Evolutionary conservation across 2,888 invertebrate species (phyloP).

Genomic region (Linnaemya vulpina): DNA sequence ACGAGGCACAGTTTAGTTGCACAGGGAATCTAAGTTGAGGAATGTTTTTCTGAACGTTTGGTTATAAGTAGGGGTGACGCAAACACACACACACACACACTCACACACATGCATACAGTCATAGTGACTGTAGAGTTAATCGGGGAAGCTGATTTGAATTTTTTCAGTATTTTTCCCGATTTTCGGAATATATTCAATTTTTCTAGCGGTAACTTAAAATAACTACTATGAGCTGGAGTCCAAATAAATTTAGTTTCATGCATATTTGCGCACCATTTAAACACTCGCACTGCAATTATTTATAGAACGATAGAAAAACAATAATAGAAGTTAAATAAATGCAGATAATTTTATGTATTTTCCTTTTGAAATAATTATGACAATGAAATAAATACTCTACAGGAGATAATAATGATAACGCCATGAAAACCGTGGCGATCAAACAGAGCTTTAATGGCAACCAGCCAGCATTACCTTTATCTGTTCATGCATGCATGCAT

Average conservation of each 20-base stretch:
- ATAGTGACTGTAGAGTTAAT: too few relatives aligned
- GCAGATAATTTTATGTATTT: not conserved
- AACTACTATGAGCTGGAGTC: too few relatives aligned
- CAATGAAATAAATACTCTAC: conserved; percentile 9
- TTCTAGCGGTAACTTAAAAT: too few relatives aligned
- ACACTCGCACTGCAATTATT: not conserved
- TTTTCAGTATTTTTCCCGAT: too few relatives aligned
- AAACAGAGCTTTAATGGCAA: conserved; percentile 27
- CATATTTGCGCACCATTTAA: not conserved
- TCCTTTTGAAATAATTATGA: conserved; percentile 7
- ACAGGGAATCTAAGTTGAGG: too few relatives aligned
- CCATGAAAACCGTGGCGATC: conserved; percentile 33
- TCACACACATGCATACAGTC: too few relatives aligned
- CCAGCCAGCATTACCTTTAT: conserved; percentile 22
- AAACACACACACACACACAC: too few relatives aligned
- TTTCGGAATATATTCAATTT: too few relatives aligned
- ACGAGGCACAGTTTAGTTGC: too few relatives aligned
- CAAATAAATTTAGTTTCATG: not conserved
- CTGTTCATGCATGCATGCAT: conserved; percentile 21
- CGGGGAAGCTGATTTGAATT: too few relatives aligned
- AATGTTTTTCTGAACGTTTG: too few relatives aligned
- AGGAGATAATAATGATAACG: conserved; percentile 26
- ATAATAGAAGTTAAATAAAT: not conserved
- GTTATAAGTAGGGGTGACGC: too few relatives aligned
- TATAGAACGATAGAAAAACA: not conserved